These are phyloP conservation scores for Porites cylindrica DNA, from an alignment of 92 coral and sea anemone genomes.

Conservation along the genomic window DNA sequence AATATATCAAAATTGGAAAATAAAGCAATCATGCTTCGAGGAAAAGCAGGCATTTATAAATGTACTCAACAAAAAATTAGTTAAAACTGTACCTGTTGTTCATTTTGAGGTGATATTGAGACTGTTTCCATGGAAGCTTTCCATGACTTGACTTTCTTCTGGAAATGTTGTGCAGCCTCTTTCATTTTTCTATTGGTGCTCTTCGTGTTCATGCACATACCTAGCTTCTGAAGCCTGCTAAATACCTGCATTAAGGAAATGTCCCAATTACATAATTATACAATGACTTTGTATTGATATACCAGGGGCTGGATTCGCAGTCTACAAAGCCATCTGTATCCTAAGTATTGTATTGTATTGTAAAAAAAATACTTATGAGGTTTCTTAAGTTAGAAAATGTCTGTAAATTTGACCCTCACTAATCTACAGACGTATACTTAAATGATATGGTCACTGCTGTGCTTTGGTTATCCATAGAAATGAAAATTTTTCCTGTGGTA, in stretches of 20 bases:
- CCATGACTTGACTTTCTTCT: constrained; percentile 48
- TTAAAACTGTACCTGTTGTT: not conserved
- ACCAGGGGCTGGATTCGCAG: too few relatives aligned
- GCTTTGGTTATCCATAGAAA: too few relatives aligned
- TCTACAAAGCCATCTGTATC: too few relatives aligned
- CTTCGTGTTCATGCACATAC: constrained; percentile 44
- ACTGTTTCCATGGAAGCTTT: constrained; percentile 37
- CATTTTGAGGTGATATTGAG: constrained; percentile 7
- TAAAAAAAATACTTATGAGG: not conserved
- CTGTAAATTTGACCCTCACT: too few relatives aligned
- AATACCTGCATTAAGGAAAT: constrained; percentile 12
- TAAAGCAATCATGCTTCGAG: too few relatives aligned
- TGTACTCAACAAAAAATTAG: not conserved
- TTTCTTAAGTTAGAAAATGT: too few relatives aligned
- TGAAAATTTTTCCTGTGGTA: not conserved
- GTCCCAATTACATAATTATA: not conserved
- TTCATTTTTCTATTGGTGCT: constrained; percentile 48
- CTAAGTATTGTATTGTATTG: too few relatives aligned
- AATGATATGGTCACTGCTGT: too few relatives aligned
- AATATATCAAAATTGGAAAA: too few relatives aligned
- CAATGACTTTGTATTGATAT: too few relatives aligned
- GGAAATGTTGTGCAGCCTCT: constrained; percentile 40
- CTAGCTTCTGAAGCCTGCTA: constrained; percentile 57
- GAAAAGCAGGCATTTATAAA: too few relatives aligned
- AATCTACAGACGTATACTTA: too few relatives aligned